phyloP scores from a whole-genome alignment of 1,140 invertebrate genomes.

The Cydia amplana region DNA sequence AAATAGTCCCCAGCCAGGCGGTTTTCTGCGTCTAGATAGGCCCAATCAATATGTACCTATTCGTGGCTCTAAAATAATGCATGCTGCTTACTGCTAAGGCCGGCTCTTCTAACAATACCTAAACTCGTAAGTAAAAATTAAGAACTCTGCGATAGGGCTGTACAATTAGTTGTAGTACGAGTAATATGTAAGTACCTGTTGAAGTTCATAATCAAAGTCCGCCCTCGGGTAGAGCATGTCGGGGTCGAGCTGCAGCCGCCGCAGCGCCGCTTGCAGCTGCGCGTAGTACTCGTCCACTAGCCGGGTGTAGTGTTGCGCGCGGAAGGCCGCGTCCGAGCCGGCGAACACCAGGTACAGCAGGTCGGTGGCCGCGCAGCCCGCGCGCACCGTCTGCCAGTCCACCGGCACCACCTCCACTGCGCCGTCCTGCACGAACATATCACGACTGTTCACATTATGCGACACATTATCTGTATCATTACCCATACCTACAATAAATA shows the following conservation, averaged over 20 bases:
- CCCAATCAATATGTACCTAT: too few species aligned
- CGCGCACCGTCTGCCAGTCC: slow-evolving; percentile 79
- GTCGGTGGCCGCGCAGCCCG: slow-evolving; percentile 77
- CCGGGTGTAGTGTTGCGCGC: slow-evolving; percentile 50
- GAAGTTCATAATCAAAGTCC: slow-evolving; percentile 1
- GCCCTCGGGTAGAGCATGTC: slow-evolving; percentile 39
- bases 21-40: too few species aligned
- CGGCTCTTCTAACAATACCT: too few species aligned
- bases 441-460: background rate
- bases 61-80: too few species aligned
- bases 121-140: too few species aligned
- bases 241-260: slow-evolving; percentile 36
- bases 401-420: slow-evolving; percentile 63
- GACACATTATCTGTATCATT: too few species aligned
- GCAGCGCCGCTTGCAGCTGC: slow-evolving; percentile 23
- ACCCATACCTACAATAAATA: too few species aligned
- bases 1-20: too few species aligned
- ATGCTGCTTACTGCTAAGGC: too few species aligned
- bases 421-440: slow-evolving; percentile 53
- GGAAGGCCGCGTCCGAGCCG: slow-evolving; percentile 71
- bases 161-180: too few species aligned
- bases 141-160: too few species aligned
- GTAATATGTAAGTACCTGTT: background rate
- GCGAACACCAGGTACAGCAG: slow-evolving; percentile 79
- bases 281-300: slow-evolving; percentile 36